These are phyloP conservation scores for Tetranychus truncatus DNA, from an alignment of 2,888 invertebrate species.

Conservation along the genomic window DNA sequence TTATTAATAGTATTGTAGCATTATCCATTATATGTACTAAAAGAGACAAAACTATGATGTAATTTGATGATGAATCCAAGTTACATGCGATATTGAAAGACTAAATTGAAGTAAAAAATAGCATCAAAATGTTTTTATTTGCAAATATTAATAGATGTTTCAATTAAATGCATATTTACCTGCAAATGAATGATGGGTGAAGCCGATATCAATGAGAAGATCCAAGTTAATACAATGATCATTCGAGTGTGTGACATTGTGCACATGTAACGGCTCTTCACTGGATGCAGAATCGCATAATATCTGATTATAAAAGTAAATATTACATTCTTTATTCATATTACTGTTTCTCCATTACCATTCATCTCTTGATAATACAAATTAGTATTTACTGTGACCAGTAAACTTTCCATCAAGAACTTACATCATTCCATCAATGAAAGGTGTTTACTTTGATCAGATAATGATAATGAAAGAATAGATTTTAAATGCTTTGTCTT, in stretches of 20 bases:
- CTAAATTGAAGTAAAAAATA: no score
- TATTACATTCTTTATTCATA: no score
- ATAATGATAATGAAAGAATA: background rate
- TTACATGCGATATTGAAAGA: no score
- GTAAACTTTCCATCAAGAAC: background rate
- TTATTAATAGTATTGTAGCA: no score
- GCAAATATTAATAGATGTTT: background rate
- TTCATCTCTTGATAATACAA: no score
- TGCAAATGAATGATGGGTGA: slow-evolving; percentile 44
- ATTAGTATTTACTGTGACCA: background rate
- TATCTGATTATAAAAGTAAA: slow-evolving; percentile 36
- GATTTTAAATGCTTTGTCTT: slow-evolving; percentile 20
- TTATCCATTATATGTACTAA: no score
- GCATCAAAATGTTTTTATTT: no score
- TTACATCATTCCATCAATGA: background rate
- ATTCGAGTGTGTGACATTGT: slow-evolving; percentile 46
- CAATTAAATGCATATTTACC: slow-evolving; percentile 34
- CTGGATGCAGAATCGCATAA: slow-evolving; percentile 51
- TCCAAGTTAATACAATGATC: slow-evolving; percentile 44
- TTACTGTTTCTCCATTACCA: no score
- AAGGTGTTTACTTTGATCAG: background rate
- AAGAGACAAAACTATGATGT: no score
- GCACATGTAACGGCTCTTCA: slow-evolving; percentile 48
- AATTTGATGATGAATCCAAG: no score
- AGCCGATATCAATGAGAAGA: slow-evolving; percentile 42